These are phyloP conservation scores for Glossophaga mutica DNA, from an alignment of 2,797 vertebrate genomes.

Conservation along the genomic window DNA sequence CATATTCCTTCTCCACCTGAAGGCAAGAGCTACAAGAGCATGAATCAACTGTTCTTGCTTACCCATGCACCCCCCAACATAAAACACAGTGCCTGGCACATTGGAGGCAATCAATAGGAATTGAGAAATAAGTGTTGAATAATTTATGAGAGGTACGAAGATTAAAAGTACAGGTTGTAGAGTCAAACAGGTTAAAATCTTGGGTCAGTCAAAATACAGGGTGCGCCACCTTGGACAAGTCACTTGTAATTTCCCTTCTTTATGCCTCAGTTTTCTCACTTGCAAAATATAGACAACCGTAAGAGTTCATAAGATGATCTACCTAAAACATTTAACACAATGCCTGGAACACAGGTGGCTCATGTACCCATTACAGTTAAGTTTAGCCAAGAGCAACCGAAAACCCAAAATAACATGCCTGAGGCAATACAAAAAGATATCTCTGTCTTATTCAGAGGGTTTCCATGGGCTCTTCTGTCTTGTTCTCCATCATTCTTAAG, in stretches of 20 bases:
- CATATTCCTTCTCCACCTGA: not conserved
- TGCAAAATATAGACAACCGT: not conserved
- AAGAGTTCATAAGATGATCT: not conserved
- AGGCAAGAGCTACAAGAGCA: not conserved
- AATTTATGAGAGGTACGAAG: not conserved
- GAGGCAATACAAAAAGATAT: not conserved
- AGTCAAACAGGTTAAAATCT: not conserved
- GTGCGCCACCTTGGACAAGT: not conserved
- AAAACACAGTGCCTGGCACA: not conserved
- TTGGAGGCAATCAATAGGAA: accelerated
- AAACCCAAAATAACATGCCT: not conserved
- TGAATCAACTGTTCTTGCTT: not conserved
- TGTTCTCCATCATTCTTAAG: not conserved
- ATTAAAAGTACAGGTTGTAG: not conserved
- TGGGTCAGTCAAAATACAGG: not conserved
- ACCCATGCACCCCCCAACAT: not conserved
- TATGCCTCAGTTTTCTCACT: not conserved
- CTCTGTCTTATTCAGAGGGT: not conserved
- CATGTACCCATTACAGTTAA: not conserved
- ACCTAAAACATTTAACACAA: not conserved
- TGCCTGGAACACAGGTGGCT: not conserved
- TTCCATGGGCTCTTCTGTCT: not conserved
- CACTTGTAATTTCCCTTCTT: not conserved
- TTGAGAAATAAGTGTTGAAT: not conserved
- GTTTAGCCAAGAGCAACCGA: not conserved